Conservation (phyloP, 2,113 vertebrate genomes). For the Catharus minimus region DNA sequence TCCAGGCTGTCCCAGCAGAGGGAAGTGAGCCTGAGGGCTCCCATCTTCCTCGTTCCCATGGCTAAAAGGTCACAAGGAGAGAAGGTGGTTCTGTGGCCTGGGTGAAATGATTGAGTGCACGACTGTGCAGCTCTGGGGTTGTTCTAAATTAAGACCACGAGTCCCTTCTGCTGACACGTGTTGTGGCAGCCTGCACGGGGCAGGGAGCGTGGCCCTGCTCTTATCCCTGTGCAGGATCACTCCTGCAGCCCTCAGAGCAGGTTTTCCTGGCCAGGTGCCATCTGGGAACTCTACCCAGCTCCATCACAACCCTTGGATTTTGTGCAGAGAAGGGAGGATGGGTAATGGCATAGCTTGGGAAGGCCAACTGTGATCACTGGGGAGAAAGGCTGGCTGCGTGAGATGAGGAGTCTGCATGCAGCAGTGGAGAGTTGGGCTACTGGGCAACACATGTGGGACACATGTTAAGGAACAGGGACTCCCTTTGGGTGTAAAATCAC, state of each 20-base stretch:
- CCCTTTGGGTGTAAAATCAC: not conserved
- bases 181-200: not conserved
- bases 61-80: slow-evolving; percentile 36
- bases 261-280: not conserved
- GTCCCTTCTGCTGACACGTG: not conserved
- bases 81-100: not conserved
- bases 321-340: not conserved
- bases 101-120: not conserved
- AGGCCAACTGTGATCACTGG: not conserved
- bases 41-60: slow-evolving; percentile 66
- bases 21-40: slow-evolving; percentile 53
- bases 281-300: not conserved
- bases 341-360: not conserved
- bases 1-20: slow-evolving; percentile 32
- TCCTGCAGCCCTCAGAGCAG: not conserved
- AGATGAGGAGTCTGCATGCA: not conserved
- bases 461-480: not conserved
- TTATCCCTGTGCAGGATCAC: not conserved
- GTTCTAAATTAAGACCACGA: not conserved
- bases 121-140: not conserved
- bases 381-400: not conserved
- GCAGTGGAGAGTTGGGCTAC: not conserved
- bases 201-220: not conserved
- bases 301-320: not conserved
- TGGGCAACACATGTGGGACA: not conserved